Conservation (phyloP, 2,888 invertebrate species). For the Melinaea marsaeus region DNA sequence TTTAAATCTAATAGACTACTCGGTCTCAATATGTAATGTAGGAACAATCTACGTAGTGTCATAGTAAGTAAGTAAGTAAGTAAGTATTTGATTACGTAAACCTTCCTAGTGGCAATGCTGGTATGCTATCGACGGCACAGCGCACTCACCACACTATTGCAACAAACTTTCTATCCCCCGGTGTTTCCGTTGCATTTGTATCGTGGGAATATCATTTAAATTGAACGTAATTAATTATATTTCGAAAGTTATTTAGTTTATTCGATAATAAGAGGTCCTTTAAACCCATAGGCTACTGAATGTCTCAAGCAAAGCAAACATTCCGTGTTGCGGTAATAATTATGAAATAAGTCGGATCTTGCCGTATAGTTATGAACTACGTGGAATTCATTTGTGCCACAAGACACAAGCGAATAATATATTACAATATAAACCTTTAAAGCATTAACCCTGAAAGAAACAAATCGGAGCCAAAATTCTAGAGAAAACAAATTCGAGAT, state of each 20-base stretch:
- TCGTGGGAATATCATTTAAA: slow-evolving; percentile 26
- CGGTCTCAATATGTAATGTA: no score
- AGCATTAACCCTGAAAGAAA: no score
- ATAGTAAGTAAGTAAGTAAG: no score
- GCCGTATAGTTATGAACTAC: slow-evolving; percentile 39
- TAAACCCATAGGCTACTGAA: not conserved
- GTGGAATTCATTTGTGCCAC: slow-evolving; percentile 39
- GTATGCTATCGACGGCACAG: slow-evolving; percentile 24
- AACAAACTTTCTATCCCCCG: slow-evolving; percentile 30
- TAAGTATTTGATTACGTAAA: slow-evolving; percentile 17
- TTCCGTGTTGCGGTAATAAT: slow-evolving; percentile 28
- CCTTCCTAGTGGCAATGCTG: slow-evolving; percentile 25
- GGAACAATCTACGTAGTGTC: not conserved
- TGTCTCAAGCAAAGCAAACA: slow-evolving; percentile 7
- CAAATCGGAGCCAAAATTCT: no score
- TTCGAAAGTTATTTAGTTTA: not conserved
- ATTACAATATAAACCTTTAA: no score
- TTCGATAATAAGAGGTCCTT: not conserved
- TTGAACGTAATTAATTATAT: slow-evolving; percentile 5
- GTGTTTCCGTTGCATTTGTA: slow-evolving; percentile 26
- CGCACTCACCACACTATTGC: slow-evolving; percentile 23
- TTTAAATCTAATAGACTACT: no score
- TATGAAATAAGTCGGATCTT: slow-evolving; percentile 43
- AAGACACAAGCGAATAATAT: slow-evolving; percentile 13
- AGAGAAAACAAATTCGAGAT: no score